Conservation (phyloP, 2,888 invertebrate species). For the Hipparchia semele region DNA sequence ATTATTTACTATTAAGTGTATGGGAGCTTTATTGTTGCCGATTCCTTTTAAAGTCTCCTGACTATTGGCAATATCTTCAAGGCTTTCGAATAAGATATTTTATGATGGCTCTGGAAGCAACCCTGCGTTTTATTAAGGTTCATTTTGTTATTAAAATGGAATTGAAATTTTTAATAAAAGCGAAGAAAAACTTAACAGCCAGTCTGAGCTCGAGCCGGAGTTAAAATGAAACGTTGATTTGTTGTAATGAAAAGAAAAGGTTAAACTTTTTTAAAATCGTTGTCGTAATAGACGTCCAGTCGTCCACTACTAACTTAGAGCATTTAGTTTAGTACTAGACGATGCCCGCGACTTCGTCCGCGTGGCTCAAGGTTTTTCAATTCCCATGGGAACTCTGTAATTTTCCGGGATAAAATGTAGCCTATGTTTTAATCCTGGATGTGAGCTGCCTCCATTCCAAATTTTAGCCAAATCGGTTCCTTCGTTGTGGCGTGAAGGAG, state of each 20-base stretch:
- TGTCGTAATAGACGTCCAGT: too few species aligned
- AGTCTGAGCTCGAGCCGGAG: slow-evolving; percentile 7
- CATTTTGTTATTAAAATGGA: slow-evolving; percentile 15
- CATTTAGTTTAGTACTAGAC: too few species aligned
- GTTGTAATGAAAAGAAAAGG: slow-evolving; percentile 11
- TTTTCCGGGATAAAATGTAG: too few species aligned
- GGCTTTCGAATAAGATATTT: slow-evolving; percentile 27
- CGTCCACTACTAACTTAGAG: too few species aligned
- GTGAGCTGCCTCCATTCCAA: too few species aligned
- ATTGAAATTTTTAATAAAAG: slow-evolving; percentile 34
- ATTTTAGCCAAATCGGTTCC: too few species aligned
- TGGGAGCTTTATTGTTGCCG: slow-evolving; percentile 28
- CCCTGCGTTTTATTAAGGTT: slow-evolving; percentile 20
- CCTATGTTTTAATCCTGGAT: too few species aligned
- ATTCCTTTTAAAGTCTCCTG: slow-evolving; percentile 22
- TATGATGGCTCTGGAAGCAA: slow-evolving; percentile 27
- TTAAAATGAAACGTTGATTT: slow-evolving; percentile 22
- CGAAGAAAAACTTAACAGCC: slow-evolving; percentile 25
- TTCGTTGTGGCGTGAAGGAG: too few species aligned
- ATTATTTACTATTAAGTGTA: slow-evolving; percentile 2
- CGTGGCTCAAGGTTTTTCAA: too few species aligned
- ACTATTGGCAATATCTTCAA: slow-evolving; percentile 19
- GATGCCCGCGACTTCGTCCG: too few species aligned
- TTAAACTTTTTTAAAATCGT: not conserved
- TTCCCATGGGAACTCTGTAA: too few species aligned